Conservation (phyloP, 2,888 invertebrate species). For the Micropterix aruncella region DNA sequence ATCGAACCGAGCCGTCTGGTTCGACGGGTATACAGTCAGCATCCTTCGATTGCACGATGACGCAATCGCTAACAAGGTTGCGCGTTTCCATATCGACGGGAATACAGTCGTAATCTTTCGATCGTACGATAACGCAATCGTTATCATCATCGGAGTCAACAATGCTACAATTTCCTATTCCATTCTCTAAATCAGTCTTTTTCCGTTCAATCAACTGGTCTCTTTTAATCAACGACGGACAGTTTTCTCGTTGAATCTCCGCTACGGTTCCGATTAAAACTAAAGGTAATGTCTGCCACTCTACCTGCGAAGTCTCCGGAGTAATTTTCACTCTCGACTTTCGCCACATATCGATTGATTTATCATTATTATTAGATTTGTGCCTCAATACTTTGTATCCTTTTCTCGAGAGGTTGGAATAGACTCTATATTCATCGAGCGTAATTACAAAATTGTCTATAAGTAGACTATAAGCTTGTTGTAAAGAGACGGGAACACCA, state of each 20-base stretch:
- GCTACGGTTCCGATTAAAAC: background rate
- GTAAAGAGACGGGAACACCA: constrained; percentile 43
- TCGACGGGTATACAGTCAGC: background rate
- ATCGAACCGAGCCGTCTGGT: background rate
- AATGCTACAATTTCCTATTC: background rate
- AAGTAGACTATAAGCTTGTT: constrained; percentile 48
- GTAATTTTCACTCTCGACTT: background rate
- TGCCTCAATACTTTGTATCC: constrained; percentile 43
- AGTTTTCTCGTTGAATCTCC: background rate
- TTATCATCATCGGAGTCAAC: background rate
- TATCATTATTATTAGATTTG: constrained; percentile 14
- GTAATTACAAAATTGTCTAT: constrained; percentile 21
- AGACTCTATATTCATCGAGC: constrained; percentile 43
- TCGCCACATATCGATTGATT: background rate
- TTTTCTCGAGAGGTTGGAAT: constrained; percentile 38
- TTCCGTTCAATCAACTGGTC: too few species aligned
- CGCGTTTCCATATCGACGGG: background rate
- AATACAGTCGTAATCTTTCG: background rate
- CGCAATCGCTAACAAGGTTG: background rate
- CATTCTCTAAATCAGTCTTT: too few species aligned
- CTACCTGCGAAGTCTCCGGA: constrained; percentile 2
- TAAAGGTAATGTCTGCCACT: background rate
- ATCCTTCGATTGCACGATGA: background rate
- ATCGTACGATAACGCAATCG: background rate
- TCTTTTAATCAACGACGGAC: background rate